Base-by-base conservation (phyloP, 2,888 invertebrate genomes). In the Camptogramma bilineatum region DNA sequence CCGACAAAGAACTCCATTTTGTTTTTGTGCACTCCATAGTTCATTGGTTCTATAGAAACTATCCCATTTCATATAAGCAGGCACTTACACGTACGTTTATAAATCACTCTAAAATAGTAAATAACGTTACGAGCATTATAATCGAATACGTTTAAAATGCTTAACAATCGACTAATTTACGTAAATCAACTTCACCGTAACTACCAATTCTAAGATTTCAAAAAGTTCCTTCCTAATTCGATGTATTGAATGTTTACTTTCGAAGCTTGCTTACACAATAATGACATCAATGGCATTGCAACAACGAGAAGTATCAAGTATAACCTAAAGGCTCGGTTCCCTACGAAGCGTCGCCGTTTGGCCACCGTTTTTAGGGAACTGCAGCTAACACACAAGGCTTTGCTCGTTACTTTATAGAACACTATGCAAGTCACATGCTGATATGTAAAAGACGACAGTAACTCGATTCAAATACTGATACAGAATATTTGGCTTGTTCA, bases 351-450 rank as follows among this genome's bases (percentile, higher is more conserved):
- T 21, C 39, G 21, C 19, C 18, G 56, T 34, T n/a, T 10, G 19
- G 31, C 5, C n/a, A 31, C 16, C 18, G 48, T 21, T 56, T n/a
- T 48, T 9, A 39, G 19, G 16, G 4, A 16, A 50, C 56, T 34
- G 31, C 21, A 48, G 48, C 77, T 82, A 83, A 81, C 84, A 86
- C 78, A 73, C 77, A 84, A 85, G 84, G 86, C 84, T 83, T 80
- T 79, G 76, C 78, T 85, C 83, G 81, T 78, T 82, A 69, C 72
- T 81, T 82, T 83, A 85, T 82, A 86, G 82, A 85, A 85, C 81
- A 82, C 86, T 90, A 89, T 81, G 83, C 87, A 91, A 90, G 90
- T 91, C 91, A 91, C 90, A 87, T 85, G 84, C 87, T 92, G 92
- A 93, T 93, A 93, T 93, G 93, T 93, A 90, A 88, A 84, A 86